A percentile compares a stretch with the other conserved stretches of the same genome.
Evolutionary conservation across 2,113 vertebrate genomes (phyloP).

Genomic region (Isurus oxyrinchus): DNA sequence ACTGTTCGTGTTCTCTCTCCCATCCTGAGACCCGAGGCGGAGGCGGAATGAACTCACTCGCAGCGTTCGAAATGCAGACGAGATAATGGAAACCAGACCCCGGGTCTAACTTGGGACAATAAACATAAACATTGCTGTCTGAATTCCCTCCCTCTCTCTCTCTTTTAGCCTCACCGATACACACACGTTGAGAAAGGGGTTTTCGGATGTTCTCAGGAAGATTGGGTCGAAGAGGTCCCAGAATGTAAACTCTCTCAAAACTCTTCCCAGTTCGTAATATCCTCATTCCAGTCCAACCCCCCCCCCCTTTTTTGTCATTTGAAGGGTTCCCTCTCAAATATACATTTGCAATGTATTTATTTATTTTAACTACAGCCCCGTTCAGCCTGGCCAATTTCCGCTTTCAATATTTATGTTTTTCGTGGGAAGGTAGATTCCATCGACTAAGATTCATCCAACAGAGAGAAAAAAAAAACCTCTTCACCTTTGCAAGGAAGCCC

Average conservation of each 20-base stretch:
- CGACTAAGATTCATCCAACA: not conserved
- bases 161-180: not conserved
- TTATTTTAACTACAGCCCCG: not conserved
- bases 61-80: not conserved
- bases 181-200: not conserved
- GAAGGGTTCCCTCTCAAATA: not conserved
- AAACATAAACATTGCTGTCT: slow-evolving; percentile 28
- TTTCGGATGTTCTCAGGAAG: not conserved
- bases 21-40: too few relatives aligned
- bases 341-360: not conserved
- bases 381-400: not conserved
- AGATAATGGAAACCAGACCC: slow-evolving; percentile 20
- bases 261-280: not conserved
- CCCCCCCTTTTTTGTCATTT: not conserved
- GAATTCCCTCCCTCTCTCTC: not conserved
- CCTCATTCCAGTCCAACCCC: too few relatives aligned
- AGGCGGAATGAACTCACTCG: not conserved
- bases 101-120: not conserved
- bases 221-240: not conserved
- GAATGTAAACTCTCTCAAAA: not conserved
- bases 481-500: not conserved
- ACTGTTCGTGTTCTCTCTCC: not conserved
- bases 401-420: not conserved
- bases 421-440: not conserved
- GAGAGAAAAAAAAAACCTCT: not conserved